phyloP scores from a whole-genome alignment of 1,140 invertebrate species.

The Apis mellifera region Amel_HAv3.1 CM009931.2:19698501-19699000 shows the following conservation, averaged over 20 bases:
- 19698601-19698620: slow-evolving; percentile 59
- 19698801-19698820: slow-evolving; percentile 81
- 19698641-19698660: slow-evolving; percentile 70
- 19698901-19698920: slow-evolving; percentile 64
- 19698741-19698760: slow-evolving; percentile 75
- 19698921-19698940: slow-evolving; percentile 1
- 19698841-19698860: slow-evolving; percentile 75
- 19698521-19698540: slow-evolving; percentile 11
- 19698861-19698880: slow-evolving; percentile 47
- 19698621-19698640: slow-evolving; percentile 69
- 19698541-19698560: slow-evolving; percentile 17
- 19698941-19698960: slow-evolving; percentile 25
- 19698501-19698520: slow-evolving; percentile 46
- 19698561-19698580: slow-evolving; percentile 42
- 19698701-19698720: slow-evolving; percentile 62
- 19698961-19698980: slow-evolving; percentile 33
- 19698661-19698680: slow-evolving; percentile 73
- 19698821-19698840: slow-evolving; percentile 80
- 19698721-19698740: slow-evolving; percentile 47
- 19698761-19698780: slow-evolving; percentile 66
- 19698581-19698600: slow-evolving; percentile 62
- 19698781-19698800: slow-evolving; percentile 79
- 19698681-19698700: slow-evolving; percentile 69
- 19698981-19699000: slow-evolving; percentile 11
- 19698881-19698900: slow-evolving; percentile 33